Base-by-base conservation (phyloP, 2,797 vertebrate genomes). In the Chromis chromis region DNA sequence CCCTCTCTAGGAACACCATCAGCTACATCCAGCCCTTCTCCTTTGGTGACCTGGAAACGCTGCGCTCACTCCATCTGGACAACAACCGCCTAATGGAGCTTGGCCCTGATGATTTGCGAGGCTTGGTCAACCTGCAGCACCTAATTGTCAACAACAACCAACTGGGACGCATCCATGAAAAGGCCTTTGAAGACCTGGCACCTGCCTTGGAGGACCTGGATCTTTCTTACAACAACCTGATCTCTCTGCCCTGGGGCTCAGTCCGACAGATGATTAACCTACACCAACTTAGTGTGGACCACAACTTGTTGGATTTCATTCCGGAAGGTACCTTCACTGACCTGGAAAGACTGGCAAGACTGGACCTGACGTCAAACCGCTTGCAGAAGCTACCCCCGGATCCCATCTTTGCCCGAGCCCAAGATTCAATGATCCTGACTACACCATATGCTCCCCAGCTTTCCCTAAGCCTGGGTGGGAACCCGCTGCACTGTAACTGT, bases 61-160 rank as follows among this genome's bases (percentile, higher is more conserved):
- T 99, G 61, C 96, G 97, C 2, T 98, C 97, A 1, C 94, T 99
- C 74, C 97, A 98, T 72, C 86, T 99, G 33, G 97, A 99, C 86
- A 97, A 96, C 90, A 99, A 99, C 86, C 94, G 97, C 31, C 77
- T 99, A 69, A 94, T 92, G 48, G 95, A 95, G 85, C 93, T 99
- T 0, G 96, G 96, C 21, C 94, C 96, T 13, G 95, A 98, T 69
- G 96, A 95, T 52, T 90, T 99, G 56, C 92, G 96, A 57, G 97
- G 97, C 22, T 92, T 99, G 77, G 91, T 97, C 83, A 98, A 97
- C 88, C 94, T 99, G 78, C 97, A 98, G 85, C 97, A 99, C 84
- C 93, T 99, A 88, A 98, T 98, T 19, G 89, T 98, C 53, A 99
- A 98, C 92, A 99, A 98, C 91, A 99, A 99, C 89, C 97, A 99